These are phyloP conservation scores for Cynaeus angustus DNA, from an alignment of 2,888 invertebrate genomes.

Conservation along the genomic window DNA sequence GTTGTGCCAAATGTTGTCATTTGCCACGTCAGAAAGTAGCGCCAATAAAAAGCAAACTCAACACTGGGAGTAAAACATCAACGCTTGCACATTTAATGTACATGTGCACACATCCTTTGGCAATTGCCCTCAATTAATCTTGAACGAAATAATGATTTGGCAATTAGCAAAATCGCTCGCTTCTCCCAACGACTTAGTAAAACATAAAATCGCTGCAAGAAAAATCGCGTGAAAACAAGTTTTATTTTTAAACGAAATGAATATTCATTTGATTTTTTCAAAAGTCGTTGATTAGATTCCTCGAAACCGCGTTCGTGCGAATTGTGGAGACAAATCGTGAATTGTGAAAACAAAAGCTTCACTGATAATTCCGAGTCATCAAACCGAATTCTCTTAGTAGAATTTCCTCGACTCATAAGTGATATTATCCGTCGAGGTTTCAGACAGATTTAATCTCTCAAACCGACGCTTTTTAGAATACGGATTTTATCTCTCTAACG, in stretches of 20 bases:
- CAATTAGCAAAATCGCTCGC: not conserved
- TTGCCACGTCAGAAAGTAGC: not conserved
- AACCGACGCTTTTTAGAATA: slow-evolving; percentile 5
- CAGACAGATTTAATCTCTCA: slow-evolving; percentile 11
- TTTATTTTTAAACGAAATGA: slow-evolving; percentile 12
- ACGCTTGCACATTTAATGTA: not conserved
- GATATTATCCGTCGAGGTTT: slow-evolving; percentile 10
- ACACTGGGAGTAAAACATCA: not conserved
- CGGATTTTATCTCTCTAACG: slow-evolving; percentile 9
- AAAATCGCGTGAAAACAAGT: slow-evolving; percentile 17
- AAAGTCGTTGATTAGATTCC: slow-evolving; percentile 10
- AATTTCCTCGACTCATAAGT: not conserved
- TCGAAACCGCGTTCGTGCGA: slow-evolving; percentile 10
- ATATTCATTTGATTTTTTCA: slow-evolving; percentile 19
- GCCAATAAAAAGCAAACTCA: not conserved
- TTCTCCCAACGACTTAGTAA: not conserved
- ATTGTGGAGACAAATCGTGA: no score
- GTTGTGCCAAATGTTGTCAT: not conserved
- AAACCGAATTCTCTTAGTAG: slow-evolving; percentile 1
- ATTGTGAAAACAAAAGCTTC: not conserved
- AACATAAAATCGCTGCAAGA: not conserved
- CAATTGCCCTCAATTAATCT: slow-evolving; percentile 4
- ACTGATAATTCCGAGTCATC: slow-evolving; percentile 7
- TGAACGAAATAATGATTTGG: not conserved
- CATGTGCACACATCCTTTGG: slow-evolving; percentile 7